Evolutionary conservation across 2,888 invertebrate species (phyloP).

Genomic region (Hirtodrosophila histrioides): DNA sequence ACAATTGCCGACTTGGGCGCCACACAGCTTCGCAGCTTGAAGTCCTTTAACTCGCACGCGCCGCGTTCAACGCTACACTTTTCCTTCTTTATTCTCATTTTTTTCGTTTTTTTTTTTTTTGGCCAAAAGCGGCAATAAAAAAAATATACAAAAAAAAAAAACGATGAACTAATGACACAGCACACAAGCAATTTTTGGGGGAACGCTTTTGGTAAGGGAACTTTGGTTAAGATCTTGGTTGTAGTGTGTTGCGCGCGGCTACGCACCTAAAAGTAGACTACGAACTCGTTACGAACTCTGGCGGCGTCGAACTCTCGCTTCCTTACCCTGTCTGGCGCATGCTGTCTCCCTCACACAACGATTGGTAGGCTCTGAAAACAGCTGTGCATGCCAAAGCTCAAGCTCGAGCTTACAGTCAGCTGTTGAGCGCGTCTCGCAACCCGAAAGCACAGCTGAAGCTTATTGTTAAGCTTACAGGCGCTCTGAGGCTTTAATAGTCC

Average conservation of each 20-base stretch:
- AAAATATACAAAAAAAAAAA: slow-evolving; percentile 20
- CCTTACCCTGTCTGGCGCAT: slow-evolving; percentile 1
- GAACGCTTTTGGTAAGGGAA: slow-evolving; percentile 39
- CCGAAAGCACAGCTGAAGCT: slow-evolving; percentile 23
- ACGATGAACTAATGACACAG: slow-evolving; percentile 28
- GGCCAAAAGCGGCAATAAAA: slow-evolving; percentile 1
- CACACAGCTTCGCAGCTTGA: not conserved
- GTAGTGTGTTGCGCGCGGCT: slow-evolving; percentile 71
- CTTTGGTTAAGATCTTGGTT: slow-evolving; percentile 4
- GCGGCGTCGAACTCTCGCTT: slow-evolving; percentile 43
- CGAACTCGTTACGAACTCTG: slow-evolving; percentile 66
- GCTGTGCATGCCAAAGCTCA: slow-evolving; percentile 27
- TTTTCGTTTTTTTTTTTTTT: slow-evolving; percentile 18
- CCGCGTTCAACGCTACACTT: slow-evolving; percentile 32
- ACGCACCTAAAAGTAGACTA: slow-evolving; percentile 83
- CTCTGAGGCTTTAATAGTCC: too few species aligned
- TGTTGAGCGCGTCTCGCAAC: slow-evolving; percentile 3
- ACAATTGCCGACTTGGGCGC: slow-evolving; percentile 65
- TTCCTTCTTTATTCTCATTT: slow-evolving; percentile 12
- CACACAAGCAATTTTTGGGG: slow-evolving; percentile 34
- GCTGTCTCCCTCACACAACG: not conserved
- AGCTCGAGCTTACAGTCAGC: slow-evolving; percentile 25
- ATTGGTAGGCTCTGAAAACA: slow-evolving; percentile 17
- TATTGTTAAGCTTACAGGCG: not conserved
- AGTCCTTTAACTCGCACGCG: slow-evolving; percentile 24